Evolutionary conservation across 64 coral and sea anemone species (phyloP).

Genomic region (Hydrozoanthus tunicans): DNA sequence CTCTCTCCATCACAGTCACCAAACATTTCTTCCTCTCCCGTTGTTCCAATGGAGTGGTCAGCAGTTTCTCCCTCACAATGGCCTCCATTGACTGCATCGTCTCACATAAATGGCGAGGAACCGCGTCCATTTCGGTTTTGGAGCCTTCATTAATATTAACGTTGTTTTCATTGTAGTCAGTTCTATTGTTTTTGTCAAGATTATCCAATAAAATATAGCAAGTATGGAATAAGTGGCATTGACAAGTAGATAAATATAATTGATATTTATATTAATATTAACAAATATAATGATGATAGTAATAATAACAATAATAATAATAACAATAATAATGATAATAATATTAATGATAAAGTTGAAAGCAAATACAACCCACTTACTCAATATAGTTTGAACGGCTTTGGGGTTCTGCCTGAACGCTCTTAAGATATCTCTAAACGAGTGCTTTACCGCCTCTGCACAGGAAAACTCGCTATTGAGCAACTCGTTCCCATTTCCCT

Average conservation of each 20-base stretch:
- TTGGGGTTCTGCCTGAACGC: constrained; percentile 79
- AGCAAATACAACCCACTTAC: not conserved
- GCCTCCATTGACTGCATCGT: constrained; percentile 41
- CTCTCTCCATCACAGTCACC: constrained; percentile 64
- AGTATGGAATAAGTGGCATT: no score
- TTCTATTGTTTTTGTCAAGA: no score
- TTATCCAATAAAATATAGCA: no score
- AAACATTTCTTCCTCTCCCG: constrained; percentile 54
- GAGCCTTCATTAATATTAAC: not conserved
- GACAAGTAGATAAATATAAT: no score
- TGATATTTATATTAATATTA: no score
- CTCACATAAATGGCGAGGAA: constrained; percentile 42
- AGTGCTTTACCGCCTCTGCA: constrained; percentile 50
- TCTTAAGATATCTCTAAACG: constrained; percentile 66
- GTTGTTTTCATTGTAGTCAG: not conserved
- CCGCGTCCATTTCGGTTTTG: not conserved
- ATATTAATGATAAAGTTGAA: not conserved
- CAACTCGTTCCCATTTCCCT: no score
- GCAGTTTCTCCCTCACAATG: constrained; percentile 70
- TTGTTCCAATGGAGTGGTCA: constrained; percentile 68
- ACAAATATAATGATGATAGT: not conserved
- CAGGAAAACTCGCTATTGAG: not conserved
- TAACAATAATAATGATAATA: not conserved
- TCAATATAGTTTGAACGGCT: constrained; percentile 59
- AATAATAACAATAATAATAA: not conserved